A percentile compares a stretch with the other conserved stretches of the same genome.
phyloP scores from a whole-genome alignment of 2,888 invertebrate species.

The Imbricaverruca yamaguchii region DNA sequence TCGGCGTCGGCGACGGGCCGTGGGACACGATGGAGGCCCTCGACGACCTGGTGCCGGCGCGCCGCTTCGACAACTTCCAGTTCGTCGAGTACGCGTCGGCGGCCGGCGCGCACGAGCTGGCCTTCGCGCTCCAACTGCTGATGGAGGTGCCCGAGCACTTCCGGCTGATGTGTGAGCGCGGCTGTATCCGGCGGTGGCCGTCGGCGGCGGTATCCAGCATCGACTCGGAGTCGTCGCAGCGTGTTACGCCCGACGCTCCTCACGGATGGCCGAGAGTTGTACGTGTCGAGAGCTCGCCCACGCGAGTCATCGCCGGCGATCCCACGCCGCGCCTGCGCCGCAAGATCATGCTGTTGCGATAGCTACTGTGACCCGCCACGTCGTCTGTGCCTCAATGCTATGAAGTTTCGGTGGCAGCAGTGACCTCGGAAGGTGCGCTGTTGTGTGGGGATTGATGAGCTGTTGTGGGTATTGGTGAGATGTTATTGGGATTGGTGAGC shows the following conservation, averaged over 20 bases:
- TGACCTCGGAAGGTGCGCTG: too few relatives aligned
- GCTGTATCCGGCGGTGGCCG: not conserved
- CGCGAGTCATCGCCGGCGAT: slow-evolving; percentile 9
- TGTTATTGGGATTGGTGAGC: too few relatives aligned
- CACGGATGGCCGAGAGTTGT: slow-evolving; percentile 3
- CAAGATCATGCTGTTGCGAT: not conserved
- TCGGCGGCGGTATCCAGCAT: not conserved
- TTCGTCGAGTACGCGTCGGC: slow-evolving; percentile 45
- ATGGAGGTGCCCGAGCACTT: slow-evolving; percentile 48
- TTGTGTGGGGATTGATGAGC: too few relatives aligned
- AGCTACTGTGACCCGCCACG: not conserved
- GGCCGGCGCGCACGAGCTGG: slow-evolving; percentile 34
- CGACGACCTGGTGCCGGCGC: slow-evolving; percentile 45
- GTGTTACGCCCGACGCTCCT: not conserved
- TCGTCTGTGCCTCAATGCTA: too few relatives aligned
- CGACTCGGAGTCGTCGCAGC: not conserved
- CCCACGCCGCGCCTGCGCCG: slow-evolving; percentile 3
- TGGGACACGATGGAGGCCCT: slow-evolving; percentile 48
- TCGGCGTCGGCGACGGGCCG: slow-evolving; percentile 49
- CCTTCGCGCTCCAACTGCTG: slow-evolving; percentile 47
- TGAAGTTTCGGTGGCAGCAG: too few relatives aligned
- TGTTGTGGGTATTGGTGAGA: too few relatives aligned
- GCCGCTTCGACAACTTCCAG: slow-evolving; percentile 49
- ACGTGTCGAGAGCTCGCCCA: slow-evolving; percentile 10
- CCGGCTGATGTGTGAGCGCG: slow-evolving; percentile 4